These are phyloP conservation scores for Nasonia longicornis DNA, from an alignment of 1,140 invertebrate species.

Conservation along the genomic window DNA sequence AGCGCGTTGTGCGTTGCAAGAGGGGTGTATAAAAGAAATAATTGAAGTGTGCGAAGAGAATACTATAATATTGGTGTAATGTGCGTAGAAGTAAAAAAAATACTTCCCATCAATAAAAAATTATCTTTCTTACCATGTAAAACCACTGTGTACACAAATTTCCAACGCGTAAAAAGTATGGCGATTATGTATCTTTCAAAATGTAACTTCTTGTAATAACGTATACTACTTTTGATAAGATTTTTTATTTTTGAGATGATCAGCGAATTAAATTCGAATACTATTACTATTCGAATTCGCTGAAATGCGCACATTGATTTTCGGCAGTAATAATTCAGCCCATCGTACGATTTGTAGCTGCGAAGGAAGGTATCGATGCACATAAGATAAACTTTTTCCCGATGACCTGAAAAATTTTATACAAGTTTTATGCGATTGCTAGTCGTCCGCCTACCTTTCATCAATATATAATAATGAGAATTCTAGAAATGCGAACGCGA, in stretches of 20 bases:
- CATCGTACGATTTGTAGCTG: not conserved
- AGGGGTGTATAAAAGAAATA: conserved; percentile 46
- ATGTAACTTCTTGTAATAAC: not conserved
- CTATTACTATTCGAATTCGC: too few species aligned
- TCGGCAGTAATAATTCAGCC: too few species aligned
- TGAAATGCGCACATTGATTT: not conserved
- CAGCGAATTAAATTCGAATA: too few species aligned
- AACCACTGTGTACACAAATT: conserved; percentile 30
- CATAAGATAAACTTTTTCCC: conserved; percentile 3
- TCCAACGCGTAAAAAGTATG: not conserved
- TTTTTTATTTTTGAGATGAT: too few species aligned
- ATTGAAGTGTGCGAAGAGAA: conserved; percentile 30
- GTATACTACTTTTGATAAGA: too few species aligned
- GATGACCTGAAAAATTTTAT: conserved; percentile 29
- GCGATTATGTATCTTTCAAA: conserved; percentile 25
- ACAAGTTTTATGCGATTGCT: conserved; percentile 28
- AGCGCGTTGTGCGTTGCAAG: not conserved
- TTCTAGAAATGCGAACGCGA: conserved; percentile 15
- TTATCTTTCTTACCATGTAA: conserved; percentile 31
- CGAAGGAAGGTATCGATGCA: not conserved
- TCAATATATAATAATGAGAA: conserved; percentile 28
- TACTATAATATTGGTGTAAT: conserved; percentile 30
- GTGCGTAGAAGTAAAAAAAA: conserved; percentile 19
- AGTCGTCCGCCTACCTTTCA: not conserved
- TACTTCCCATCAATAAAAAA: conserved; percentile 20